Conservation (phyloP, 2,113 vertebrate species). For the Semicossyphus pulcher region DNA sequence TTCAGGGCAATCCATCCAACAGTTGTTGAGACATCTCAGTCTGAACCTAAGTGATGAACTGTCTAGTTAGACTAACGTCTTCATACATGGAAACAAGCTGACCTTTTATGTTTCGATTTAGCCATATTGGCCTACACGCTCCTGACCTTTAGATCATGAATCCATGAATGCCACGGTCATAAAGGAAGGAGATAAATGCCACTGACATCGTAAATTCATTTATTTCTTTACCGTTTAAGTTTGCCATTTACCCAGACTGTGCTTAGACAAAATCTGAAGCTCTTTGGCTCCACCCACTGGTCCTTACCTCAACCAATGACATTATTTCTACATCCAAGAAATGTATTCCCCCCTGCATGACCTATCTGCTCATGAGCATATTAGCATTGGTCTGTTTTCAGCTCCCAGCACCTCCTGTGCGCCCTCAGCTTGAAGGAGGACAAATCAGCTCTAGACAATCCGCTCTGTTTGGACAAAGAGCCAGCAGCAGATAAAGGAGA, state of each 20-base stretch:
- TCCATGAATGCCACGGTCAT: constrained; percentile 19
- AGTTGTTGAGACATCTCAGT: not conserved
- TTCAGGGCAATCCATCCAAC: too few species aligned
- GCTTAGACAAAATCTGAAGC: not conserved
- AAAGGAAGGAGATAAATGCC: not conserved
- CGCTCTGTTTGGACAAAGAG: constrained; percentile 33
- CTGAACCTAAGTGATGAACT: not conserved
- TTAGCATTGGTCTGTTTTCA: constrained; percentile 20
- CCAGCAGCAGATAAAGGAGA: constrained; percentile 20
- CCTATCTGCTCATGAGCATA: constrained; percentile 15
- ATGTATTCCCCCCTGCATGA: not conserved
- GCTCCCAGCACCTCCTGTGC: constrained; percentile 14
- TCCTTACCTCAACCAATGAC: constrained; percentile 5
- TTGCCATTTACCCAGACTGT: constrained; percentile 11
- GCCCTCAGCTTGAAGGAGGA: not conserved
- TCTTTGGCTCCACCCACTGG: not conserved
- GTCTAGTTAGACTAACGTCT: not conserved
- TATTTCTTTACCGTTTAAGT: not conserved
- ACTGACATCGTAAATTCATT: constrained; percentile 5
- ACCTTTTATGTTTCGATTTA: constrained; percentile 13
- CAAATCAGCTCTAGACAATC: constrained; percentile 17
- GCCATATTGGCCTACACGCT: not conserved
- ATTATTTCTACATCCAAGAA: not conserved
- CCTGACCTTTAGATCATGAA: constrained; percentile 26
- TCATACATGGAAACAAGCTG: not conserved